A percentile compares a stretch with the other conserved stretches of the same genome.
Conservation (phyloP, 2,888 invertebrate genomes). For the Lasioglossum vierecki region DNA sequence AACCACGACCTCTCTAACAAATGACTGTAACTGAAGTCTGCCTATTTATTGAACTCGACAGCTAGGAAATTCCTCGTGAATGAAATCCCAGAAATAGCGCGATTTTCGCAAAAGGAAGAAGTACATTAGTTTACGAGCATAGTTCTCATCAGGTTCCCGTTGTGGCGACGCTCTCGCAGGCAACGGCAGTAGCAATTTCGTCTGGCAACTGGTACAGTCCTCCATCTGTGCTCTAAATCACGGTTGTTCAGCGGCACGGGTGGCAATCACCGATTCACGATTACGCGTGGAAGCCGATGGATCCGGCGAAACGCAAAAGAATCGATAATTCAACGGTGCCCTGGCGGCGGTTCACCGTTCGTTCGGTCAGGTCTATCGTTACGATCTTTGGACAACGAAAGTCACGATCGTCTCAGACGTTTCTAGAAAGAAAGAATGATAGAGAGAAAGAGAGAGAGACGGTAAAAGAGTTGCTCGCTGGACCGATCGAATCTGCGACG, state of each 20-base stretch:
- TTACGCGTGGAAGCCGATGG: slow-evolving; percentile 9
- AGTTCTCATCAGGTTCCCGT: not conserved
- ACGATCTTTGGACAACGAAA: slow-evolving; percentile 60
- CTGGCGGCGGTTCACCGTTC: slow-evolving; percentile 46
- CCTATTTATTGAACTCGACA: not conserved
- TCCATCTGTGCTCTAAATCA: slow-evolving; percentile 6
- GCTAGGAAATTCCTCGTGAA: not conserved
- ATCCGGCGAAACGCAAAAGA: slow-evolving; percentile 42
- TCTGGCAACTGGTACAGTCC: not conserved
- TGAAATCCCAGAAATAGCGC: not conserved
- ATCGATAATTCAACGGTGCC: slow-evolving; percentile 61
- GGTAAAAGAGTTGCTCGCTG: not conserved
- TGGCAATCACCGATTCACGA: not conserved
- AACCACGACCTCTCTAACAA: no score
- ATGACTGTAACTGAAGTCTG: no score
- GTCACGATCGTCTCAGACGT: slow-evolving; percentile 54
- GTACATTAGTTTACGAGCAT: not conserved
- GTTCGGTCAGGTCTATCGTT: slow-evolving; percentile 52
- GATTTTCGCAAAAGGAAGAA: not conserved
- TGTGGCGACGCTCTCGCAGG: not conserved
- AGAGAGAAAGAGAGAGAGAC: slow-evolving; percentile 14
- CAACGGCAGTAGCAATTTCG: not conserved
- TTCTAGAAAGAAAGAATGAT: slow-evolving; percentile 27
- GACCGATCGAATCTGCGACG: slow-evolving; percentile 65
- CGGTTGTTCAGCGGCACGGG: not conserved